phyloP scores from a whole-genome alignment of 2,113 vertebrate genomes.

The Erythrocercus mccallii region DNA sequence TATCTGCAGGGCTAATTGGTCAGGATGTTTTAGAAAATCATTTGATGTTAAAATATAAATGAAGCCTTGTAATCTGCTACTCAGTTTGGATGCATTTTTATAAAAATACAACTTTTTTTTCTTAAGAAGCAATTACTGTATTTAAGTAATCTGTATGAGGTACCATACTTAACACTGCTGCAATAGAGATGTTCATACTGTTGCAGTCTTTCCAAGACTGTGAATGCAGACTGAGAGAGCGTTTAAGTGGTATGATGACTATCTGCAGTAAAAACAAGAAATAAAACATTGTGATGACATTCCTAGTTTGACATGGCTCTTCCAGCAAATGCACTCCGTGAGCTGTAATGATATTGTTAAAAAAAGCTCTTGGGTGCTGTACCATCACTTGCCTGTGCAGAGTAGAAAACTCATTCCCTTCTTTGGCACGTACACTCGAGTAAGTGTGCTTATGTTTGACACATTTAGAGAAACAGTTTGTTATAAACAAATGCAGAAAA shows the following conservation, averaged over 20 bases:
- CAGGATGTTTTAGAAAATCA: not conserved
- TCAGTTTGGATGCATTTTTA: not conserved
- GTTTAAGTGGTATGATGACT: not conserved
- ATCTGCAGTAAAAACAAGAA: not conserved
- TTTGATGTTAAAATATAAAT: not conserved
- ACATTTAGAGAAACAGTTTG: not conserved
- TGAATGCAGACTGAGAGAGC: not conserved
- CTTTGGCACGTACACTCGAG: not conserved
- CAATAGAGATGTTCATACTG: not conserved
- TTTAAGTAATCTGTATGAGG: not conserved
- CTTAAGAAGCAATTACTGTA: not conserved
- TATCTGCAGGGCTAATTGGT: not conserved
- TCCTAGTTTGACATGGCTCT: not conserved
- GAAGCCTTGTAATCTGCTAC: not conserved
- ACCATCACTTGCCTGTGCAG: not conserved
- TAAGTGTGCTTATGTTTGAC: not conserved
- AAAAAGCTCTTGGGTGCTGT: not conserved
- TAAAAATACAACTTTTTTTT: not conserved
- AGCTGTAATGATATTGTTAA: not conserved
- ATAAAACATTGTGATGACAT: not conserved
- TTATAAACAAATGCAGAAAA: not conserved
- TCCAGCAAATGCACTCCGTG: not conserved
- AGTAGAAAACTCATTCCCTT: not conserved
- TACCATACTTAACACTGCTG: not conserved
- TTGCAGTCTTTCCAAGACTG: not conserved